Percentiles rank a stretch among this genome's conserved stretches.
Evolutionary conservation across 2,797 vertebrate genomes (phyloP).

Genomic region (Coilia nasus): DNA sequence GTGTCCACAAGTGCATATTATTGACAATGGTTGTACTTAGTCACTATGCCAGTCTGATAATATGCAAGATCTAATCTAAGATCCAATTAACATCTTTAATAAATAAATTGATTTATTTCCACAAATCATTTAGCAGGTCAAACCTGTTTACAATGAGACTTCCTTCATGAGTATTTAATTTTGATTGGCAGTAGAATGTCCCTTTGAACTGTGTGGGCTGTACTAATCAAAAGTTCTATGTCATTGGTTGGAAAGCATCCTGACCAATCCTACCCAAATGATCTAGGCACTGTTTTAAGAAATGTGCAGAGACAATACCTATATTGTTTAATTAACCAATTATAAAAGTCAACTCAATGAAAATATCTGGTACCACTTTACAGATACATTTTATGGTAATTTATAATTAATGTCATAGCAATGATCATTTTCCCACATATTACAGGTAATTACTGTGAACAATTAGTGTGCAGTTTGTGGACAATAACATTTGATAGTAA

Average conservation of each 20-base stretch:
- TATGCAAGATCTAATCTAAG: neutral
- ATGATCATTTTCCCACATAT: too few relatives aligned
- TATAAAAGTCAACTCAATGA: too few relatives aligned
- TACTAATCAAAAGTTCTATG: neutral
- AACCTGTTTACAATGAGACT: neutral
- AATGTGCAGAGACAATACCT: neutral
- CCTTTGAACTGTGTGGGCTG: neutral
- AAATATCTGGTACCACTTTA: too few relatives aligned
- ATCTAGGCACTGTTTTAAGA: neutral
- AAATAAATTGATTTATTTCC: neutral
- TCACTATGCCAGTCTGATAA: neutral
- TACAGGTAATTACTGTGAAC: too few relatives aligned
- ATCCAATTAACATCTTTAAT: neutral
- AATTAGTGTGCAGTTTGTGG: too few relatives aligned
- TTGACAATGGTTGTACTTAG: neutral
- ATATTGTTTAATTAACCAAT: too few relatives aligned
- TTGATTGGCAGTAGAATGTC: neutral
- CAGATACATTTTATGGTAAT: too few relatives aligned
- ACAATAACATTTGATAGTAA: too few relatives aligned
- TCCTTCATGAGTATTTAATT: constrained; percentile 8
- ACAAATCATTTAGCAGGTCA: neutral
- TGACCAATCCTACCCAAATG: neutral
- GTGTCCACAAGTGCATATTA: too few relatives aligned
- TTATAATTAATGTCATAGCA: too few relatives aligned
- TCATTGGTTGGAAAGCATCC: neutral